Evolutionary conservation across 2,888 invertebrate genomes (phyloP), one percentile per base, ranked within the genome.

Genomic region (Ypsolopha scabrella): DNA sequence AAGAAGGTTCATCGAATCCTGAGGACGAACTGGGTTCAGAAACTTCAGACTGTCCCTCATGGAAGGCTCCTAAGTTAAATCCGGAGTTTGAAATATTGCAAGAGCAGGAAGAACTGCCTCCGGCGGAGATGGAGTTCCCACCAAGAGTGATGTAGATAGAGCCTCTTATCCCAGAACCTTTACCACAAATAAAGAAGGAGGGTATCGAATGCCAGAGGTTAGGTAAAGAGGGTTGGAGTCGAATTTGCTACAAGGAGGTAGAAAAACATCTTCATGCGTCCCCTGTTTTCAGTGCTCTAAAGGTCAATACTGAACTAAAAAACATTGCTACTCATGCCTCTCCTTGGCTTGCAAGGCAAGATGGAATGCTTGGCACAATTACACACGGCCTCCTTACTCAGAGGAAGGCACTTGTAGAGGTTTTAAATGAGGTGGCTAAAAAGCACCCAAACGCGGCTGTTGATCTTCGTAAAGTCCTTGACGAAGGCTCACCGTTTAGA

Each of bases 221-320:
- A 0, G 41, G 49, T n/a, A 7, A 10, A 1, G 41, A 43, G 10
- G 36, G 35, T 3, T 50, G 49, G 43, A 50, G 33, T 14, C 4
- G 50, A 36, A 50, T 50, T 34, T 8, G 49, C 4, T 49, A 49
- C 41, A 49, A 49, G 33, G 39, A 41, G 34, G 41, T 49, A 4
- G 41, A 38, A 24, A 41, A 41, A 11, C 41, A 33, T 24, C 13
- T 49, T 11, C 49, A 49, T 4, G 49, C 49, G 10, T 6, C 49
- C 7, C 41, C 49, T 7, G 48, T 48, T n/a, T 48, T 48, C 24
- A 48, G 38, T 14, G n/a, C 49, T 10, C n/a, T 49, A 1, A 49
- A 41, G 10, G 6, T 41, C 10, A 49, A 49, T 46, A 53, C 53
- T 48, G 41, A 41, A 2, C 41, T 41, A 8, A 9, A 4, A 8